Conservation (phyloP, 2,113 vertebrate genomes). For the Thomomys bottae region DNA sequence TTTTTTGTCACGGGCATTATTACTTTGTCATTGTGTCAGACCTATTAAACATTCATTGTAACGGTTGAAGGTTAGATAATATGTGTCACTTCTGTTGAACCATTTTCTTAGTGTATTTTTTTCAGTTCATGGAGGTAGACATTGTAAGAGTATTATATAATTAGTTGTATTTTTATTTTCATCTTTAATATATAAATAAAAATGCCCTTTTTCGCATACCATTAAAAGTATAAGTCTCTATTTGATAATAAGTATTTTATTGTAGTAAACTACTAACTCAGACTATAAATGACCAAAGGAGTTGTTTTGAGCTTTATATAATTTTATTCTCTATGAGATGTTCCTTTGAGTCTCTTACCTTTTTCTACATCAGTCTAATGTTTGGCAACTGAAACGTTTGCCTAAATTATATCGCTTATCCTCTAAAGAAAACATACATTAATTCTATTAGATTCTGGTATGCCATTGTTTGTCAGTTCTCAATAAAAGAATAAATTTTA, state of each 20-base stretch:
- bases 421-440: not conserved
- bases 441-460: not conserved
- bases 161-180: conserved; percentile 50
- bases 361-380: not conserved
- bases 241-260: not conserved
- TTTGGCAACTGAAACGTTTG: conserved; percentile 16
- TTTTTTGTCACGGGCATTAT: not conserved
- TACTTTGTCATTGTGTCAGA: conserved; percentile 22
- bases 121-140: not conserved
- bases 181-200: conserved; percentile 7
- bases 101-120: not conserved
- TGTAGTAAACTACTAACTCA: conserved; percentile 12
- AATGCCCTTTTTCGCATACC: conserved; percentile 14
- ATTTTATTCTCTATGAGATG: not conserved
- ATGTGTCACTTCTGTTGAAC: not conserved
- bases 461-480: conserved; percentile 29
- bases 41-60: not conserved
- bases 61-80: too few species aligned
- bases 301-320: not conserved
- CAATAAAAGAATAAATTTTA: conserved; percentile 23
- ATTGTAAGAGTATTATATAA: not conserved
- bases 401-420: not conserved
- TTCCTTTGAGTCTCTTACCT: not conserved
- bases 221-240: not conserved
- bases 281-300: conserved; percentile 9